phyloP scores from a whole-genome alignment of 2,888 invertebrate species.

The Oxystoma pomonae region DNA sequence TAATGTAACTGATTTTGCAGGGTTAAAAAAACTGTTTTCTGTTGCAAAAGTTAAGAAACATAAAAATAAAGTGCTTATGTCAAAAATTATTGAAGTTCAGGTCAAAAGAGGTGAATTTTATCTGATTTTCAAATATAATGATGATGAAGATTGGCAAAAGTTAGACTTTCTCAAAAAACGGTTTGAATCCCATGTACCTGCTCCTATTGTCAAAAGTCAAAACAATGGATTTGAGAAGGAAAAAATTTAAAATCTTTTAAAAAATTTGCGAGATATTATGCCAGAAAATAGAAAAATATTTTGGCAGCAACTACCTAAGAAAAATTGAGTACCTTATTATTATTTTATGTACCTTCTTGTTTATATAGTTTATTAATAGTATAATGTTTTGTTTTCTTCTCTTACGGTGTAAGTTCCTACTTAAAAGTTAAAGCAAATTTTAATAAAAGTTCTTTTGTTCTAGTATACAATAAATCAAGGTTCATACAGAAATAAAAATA shows the following conservation, averaged over 20 bases:
- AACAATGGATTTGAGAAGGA: background rate
- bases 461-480: too few species aligned
- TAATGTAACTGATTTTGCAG: conserved; percentile 5
- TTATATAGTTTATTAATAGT: background rate
- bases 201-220: background rate
- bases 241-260: background rate
- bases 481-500: too few species aligned
- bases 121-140: background rate
- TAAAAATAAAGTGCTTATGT: conserved; percentile 8
- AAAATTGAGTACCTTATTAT: background rate
- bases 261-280: background rate
- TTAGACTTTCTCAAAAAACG: background rate
- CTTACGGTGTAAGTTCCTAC: background rate
- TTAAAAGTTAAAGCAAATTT: background rate
- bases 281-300: background rate
- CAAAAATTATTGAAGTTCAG: conserved; percentile 10
- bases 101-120: conserved; percentile 1
- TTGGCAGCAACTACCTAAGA: background rate
- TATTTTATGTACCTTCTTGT: too few species aligned
- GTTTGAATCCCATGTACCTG: background rate
- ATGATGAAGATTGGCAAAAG: background rate
- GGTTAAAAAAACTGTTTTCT: conserved; percentile 7
- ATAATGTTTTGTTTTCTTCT: background rate
- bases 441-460: background rate
- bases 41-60: conserved; percentile 3